These are phyloP conservation scores for Hylomyscus alleni DNA, from an alignment of 2,797 vertebrate species.

Conservation along the genomic window DNA sequence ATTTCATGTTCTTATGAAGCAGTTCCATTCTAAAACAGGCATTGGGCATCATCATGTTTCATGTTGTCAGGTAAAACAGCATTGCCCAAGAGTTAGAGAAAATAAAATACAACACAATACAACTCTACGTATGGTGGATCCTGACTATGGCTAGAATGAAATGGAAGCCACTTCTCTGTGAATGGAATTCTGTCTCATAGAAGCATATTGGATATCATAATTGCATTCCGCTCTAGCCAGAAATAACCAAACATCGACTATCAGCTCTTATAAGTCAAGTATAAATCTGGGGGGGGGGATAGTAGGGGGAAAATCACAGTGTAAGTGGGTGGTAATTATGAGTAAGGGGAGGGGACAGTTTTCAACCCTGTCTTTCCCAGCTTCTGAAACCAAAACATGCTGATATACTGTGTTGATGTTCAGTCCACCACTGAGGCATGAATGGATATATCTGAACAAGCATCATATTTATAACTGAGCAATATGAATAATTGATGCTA, in stretches of 20 bases:
- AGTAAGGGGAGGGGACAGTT: neutral
- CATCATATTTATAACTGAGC: neutral
- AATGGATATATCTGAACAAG: neutral
- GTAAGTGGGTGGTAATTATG: neutral
- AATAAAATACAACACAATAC: neutral
- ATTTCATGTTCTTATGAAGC: conserved; percentile 3
- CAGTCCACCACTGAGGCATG: neutral
- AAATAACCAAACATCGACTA: neutral
- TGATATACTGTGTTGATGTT: neutral
- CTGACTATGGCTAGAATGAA: neutral
- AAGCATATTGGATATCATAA: neutral
- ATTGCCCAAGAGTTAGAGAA: neutral
- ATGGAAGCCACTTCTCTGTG: conserved; percentile 29
- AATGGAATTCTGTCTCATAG: neutral
- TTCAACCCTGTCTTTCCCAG: neutral
- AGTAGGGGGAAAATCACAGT: neutral
- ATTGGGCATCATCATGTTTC: neutral
- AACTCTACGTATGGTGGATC: neutral
- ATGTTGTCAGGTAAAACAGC: neutral
- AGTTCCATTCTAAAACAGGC: neutral
- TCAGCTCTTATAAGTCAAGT: neutral
- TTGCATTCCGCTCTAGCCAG: neutral
- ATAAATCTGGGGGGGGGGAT: neutral
- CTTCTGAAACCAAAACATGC: neutral
- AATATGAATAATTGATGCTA: neutral